Percentiles rank a stretch among this genome's conserved stretches.
Conservation (phyloP, 2,888 invertebrate species). For the Cheiracanthium punctorium region DNA sequence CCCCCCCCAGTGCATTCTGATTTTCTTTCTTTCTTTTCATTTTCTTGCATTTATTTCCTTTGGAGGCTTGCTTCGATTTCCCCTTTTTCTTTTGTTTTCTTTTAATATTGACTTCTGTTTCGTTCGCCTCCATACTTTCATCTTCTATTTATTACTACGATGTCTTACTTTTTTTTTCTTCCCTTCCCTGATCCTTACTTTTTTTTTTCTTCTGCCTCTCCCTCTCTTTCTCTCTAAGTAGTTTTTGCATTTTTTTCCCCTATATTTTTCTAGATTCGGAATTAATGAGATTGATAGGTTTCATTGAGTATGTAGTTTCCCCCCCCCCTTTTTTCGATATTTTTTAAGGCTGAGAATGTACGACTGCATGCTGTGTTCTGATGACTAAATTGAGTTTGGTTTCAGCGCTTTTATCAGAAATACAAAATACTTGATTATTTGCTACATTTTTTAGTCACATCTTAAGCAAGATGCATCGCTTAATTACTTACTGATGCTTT, state of each 20-base stretch:
- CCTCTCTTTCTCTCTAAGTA: not conserved
- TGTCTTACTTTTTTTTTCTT: not conserved
- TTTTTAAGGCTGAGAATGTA: no score
- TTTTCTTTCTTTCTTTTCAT: constrained; percentile 25
- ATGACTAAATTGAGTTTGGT: no score
- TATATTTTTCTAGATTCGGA: not conserved
- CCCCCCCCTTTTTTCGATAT: no score
- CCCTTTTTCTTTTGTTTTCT: constrained; percentile 56
- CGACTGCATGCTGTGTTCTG: no score
- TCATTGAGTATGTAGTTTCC: not conserved
- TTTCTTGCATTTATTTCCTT: constrained; percentile 36
- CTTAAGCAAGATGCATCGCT: no score
- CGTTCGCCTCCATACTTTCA: constrained; percentile 52
- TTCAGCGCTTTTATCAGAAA: no score
- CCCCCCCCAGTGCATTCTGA: constrained; percentile 1
- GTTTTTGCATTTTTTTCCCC: not conserved
- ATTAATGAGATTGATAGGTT: constrained; percentile 1
- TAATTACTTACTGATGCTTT: no score
- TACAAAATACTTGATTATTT: no score
- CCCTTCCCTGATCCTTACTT: no score
- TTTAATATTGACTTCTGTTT: constrained; percentile 68
- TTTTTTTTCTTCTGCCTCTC: not conserved
- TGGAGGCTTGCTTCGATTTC: constrained; percentile 60
- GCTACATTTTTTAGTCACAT: no score
- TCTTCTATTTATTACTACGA: constrained; percentile 56